Percentiles rank a stretch among this genome's conserved stretches.
Evolutionary conservation across 2,113 vertebrate genomes (phyloP).

Genomic region (Dasyornis broadbenti): DNA sequence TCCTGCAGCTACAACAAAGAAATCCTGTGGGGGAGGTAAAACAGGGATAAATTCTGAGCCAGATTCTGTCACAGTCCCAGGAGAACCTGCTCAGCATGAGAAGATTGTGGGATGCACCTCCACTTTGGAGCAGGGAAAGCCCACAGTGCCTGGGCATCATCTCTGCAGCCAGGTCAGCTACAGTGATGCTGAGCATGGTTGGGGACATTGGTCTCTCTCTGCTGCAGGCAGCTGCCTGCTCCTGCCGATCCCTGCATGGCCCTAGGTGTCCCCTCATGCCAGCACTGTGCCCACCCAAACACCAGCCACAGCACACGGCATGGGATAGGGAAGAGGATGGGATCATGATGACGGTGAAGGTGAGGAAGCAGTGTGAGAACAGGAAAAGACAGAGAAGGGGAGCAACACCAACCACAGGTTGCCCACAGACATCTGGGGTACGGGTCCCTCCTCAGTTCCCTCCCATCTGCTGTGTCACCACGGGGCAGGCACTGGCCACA

Average conservation of each 20-base stretch:
- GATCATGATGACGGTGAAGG: background rate
- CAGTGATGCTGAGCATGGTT: accelerated
- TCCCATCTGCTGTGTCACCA: background rate
- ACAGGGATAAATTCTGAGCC: background rate
- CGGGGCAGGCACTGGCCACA: background rate
- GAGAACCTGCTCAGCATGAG: accelerated
- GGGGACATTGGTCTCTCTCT: accelerated
- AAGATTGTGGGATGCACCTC: background rate
- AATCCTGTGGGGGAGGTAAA: background rate
- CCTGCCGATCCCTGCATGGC: accelerated
- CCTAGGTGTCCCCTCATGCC: accelerated
- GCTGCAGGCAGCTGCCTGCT: background rate
- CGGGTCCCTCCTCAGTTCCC: background rate
- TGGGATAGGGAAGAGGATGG: background rate
- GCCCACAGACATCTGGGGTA: accelerated
- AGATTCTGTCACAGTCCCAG: background rate
- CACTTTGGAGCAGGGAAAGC: background rate
- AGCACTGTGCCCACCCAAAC: accelerated
- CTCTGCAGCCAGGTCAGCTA: background rate
- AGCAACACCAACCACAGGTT: accelerated
- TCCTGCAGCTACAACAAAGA: constrained; percentile 32
- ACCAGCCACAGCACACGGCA: accelerated
- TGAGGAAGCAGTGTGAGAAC: accelerated
- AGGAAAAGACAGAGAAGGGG: background rate
- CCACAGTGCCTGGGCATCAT: background rate